phyloP scores from a whole-genome alignment of 2,888 invertebrate genomes.

The Chloroclysta siterata region DNA sequence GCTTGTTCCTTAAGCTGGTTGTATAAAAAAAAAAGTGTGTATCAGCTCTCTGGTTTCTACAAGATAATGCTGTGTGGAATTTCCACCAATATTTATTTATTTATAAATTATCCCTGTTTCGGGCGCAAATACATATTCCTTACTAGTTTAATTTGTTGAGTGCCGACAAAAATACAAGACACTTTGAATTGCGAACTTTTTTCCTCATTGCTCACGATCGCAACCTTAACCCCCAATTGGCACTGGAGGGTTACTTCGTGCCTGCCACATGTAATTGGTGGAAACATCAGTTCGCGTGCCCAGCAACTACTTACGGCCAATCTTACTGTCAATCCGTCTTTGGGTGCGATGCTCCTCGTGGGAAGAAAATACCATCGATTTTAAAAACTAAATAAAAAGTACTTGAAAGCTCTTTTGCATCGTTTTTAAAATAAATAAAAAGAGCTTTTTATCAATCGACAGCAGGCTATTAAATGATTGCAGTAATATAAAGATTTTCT shows the following conservation, averaged over 20 bases:
- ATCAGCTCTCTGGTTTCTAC: too few relatives aligned
- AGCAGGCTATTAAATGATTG: too few relatives aligned
- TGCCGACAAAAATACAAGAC: conserved; percentile 3
- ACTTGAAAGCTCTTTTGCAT: neutral
- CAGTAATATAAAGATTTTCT: too few relatives aligned
- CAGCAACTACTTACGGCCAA: conserved; percentile 72
- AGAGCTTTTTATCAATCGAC: too few relatives aligned
- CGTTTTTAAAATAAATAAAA: too few relatives aligned
- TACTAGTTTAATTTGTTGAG: neutral
- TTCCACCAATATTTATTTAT: too few relatives aligned
- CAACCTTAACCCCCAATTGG: conserved; percentile 43
- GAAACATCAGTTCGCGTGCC: conserved; percentile 62
- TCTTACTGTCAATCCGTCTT: conserved; percentile 76
- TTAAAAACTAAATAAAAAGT: conserved; percentile 35
- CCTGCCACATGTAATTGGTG: conserved; percentile 73
- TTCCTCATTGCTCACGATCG: conserved; percentile 37
- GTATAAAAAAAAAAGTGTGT: too few relatives aligned
- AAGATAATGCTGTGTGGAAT: too few relatives aligned
- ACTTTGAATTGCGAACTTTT: conserved; percentile 27
- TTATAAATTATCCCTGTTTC: too few relatives aligned
- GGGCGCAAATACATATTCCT: neutral
- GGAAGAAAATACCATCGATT: conserved; percentile 58
- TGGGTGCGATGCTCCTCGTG: conserved; percentile 56
- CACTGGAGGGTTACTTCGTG: conserved; percentile 65
- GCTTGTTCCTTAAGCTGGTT: too few relatives aligned